Evolutionary conservation across 2,113 vertebrate genomes (phyloP).

Genomic region (Procavia capensis): DNA sequence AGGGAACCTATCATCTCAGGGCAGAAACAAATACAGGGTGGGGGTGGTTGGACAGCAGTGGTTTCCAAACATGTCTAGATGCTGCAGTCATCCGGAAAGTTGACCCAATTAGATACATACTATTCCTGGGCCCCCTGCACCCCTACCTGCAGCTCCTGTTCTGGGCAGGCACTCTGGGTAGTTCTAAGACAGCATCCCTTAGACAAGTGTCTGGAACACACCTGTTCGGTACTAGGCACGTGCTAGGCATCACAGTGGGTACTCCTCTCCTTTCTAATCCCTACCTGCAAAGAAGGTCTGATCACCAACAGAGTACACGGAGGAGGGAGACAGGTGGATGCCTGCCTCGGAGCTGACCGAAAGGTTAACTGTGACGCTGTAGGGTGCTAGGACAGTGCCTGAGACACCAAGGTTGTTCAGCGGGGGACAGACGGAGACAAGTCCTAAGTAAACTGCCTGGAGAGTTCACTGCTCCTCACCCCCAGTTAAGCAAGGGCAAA

Average conservation of each 20-base stretch:
- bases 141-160: background rate
- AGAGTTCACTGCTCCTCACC: background rate
- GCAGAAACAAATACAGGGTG: background rate
- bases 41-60: background rate
- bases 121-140: background rate
- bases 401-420: background rate
- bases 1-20: background rate
- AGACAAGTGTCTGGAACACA: background rate
- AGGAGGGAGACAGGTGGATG: background rate
- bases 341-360: background rate
- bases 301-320: background rate
- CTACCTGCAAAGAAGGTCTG: background rate
- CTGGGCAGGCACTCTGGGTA: background rate
- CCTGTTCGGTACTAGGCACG: no score
- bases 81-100: background rate
- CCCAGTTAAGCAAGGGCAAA: background rate
- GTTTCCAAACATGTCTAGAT: background rate
- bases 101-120: background rate
- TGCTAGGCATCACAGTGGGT: background rate
- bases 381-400: background rate
- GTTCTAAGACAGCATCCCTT: background rate
- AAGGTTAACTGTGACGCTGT: background rate
- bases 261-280: background rate
- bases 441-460: background rate
- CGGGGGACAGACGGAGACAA: slow-evolving; percentile 17